phyloP scores from a whole-genome alignment of 2,888 invertebrate genomes.

The Eubasilissa splendida region DNA sequence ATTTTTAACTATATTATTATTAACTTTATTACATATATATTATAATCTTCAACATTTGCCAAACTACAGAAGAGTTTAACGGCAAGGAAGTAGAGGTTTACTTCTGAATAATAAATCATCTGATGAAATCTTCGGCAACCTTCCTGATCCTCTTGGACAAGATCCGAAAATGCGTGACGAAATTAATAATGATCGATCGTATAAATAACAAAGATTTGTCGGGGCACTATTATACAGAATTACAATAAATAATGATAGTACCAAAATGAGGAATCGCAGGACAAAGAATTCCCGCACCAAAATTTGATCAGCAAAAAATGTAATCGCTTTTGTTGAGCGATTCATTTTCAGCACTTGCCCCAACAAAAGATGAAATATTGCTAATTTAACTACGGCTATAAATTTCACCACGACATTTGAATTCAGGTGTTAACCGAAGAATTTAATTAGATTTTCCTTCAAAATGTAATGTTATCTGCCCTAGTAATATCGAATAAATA shows the following conservation, averaged over 20 bases:
- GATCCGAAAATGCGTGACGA: no score
- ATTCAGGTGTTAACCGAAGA: constrained; percentile 29
- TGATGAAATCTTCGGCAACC: no score
- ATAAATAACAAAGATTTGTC: no score
- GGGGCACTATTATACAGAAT: no score
- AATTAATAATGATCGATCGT: no score
- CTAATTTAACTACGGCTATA: not conserved
- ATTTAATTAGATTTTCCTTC: constrained; percentile 14
- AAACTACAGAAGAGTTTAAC: no score
- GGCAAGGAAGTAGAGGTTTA: no score
- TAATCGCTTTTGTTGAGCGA: constrained; percentile 11
- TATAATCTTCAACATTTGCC: no score
- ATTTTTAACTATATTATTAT: no score
- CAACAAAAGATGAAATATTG: constrained; percentile 22
- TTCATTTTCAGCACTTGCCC: constrained; percentile 13
- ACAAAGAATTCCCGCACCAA: not conserved
- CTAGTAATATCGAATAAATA: not conserved
- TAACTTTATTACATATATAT: no score
- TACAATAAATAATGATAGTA: not conserved
- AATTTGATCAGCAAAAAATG: not conserved
- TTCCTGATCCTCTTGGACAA: no score
- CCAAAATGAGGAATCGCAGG: not conserved
- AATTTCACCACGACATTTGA: constrained; percentile 13
- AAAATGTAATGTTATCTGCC: not conserved
- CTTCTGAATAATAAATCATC: no score